phyloP scores from a whole-genome alignment of 2,113 vertebrate species.

The Aspiorhynchus laticeps region DNA sequence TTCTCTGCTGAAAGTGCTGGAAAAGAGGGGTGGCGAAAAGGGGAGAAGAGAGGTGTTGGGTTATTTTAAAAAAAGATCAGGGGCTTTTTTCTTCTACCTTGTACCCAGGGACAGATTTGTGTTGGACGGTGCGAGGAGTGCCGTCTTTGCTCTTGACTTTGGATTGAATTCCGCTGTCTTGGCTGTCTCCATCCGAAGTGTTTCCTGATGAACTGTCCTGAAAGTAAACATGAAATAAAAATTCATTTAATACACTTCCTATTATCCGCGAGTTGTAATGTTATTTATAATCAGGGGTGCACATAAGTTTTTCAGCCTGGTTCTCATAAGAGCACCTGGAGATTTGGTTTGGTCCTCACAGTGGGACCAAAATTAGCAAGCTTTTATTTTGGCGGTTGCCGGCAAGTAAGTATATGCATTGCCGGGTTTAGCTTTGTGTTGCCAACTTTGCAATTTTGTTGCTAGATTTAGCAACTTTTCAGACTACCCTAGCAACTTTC shows the following conservation, averaged over 20 bases:
- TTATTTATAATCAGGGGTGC: too few species aligned
- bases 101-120: constrained; percentile 95
- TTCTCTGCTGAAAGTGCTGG: constrained; percentile 68
- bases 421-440: too few species aligned
- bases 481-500: too few species aligned
- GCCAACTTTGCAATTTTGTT: too few species aligned
- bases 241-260: neutral
- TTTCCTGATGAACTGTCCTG: constrained; percentile 96
- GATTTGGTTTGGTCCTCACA: too few species aligned
- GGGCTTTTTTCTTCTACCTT: constrained; percentile 99
- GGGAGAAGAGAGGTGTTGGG: constrained; percentile 77
- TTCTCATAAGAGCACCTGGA: too few species aligned
- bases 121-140: constrained; percentile 84
- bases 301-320: too few species aligned
- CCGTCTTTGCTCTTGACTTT: constrained; percentile 88
- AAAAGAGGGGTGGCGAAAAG: constrained; percentile 71
- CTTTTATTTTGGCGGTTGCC: too few species aligned
- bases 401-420: too few species aligned
- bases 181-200: constrained; percentile 92
- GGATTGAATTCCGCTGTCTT: constrained; percentile 86
- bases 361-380: too few species aligned
- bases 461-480: too few species aligned
- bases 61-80: constrained; percentile 83
- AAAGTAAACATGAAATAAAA: constrained; percentile 44
- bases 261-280: neutral